Evolutionary conservation across 1,140 invertebrate genomes (phyloP).

Genomic region (Pseudomyrmex concolor): DNA sequence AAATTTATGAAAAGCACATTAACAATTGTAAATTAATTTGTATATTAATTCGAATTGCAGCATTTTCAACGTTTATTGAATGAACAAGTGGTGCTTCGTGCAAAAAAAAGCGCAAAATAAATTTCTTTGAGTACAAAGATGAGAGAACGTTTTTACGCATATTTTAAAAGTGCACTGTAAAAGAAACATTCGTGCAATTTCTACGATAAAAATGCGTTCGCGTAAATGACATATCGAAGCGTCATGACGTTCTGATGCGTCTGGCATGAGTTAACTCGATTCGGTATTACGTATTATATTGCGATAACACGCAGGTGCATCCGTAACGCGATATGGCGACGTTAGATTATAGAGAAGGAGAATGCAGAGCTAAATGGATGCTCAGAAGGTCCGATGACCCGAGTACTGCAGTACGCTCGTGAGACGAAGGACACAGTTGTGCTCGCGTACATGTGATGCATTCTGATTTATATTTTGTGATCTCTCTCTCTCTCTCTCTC

Average conservation of each 20-base stretch:
- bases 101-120: too few species aligned
- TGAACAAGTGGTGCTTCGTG: too few species aligned
- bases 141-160: too few species aligned
- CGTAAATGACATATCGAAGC: not conserved
- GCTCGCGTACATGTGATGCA: not conserved
- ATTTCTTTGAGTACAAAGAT: too few species aligned
- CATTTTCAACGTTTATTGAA: too few species aligned
- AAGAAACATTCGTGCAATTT: too few species aligned
- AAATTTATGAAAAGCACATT: not conserved
- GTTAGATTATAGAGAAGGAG: constrained; percentile 29
- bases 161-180: too few species aligned
- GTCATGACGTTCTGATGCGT: not conserved
- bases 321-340: constrained; percentile 5
- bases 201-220: not conserved
- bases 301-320: constrained; percentile 11
- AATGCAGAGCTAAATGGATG: not conserved
- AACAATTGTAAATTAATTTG: too few species aligned
- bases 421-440: constrained; percentile 24
- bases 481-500: too few species aligned
- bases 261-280: constrained; percentile 17
- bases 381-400: constrained; percentile 30
- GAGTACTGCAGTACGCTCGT: constrained; percentile 35
- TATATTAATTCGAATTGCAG: too few species aligned
- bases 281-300: constrained; percentile 13
- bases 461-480: not conserved